Base-by-base conservation (phyloP, 1,140 invertebrate species). In the Eulimnadia texana region DNA sequence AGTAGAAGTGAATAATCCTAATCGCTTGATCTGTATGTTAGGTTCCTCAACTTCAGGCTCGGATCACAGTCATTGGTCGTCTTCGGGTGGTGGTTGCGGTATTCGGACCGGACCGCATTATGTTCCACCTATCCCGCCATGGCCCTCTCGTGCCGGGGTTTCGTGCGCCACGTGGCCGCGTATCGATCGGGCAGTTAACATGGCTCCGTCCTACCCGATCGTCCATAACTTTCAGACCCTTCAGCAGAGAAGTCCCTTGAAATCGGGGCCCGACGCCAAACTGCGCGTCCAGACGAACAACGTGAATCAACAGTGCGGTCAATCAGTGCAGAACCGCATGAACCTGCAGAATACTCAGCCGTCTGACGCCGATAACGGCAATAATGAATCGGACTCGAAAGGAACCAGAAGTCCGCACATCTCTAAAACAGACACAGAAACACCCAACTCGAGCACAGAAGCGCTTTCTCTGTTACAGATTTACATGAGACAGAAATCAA, bases 401-500 rank as follows among this genome's bases (percentile, higher is more conserved):
- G 53, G 28, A 10, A 50, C 19, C 50, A 25, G 60, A 19, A 28
- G 50, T 9, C 20, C 50, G 27, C 53, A 50, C 13, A 63, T 25
- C 10, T 54, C 58, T 10, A 59, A 25, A 50, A 47, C 49, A 16
- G 59, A 33, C 29, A 28, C 62, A 9, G 49, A 50, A 16, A 60
- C 33, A 13, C 47, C 29, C 23, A 47, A n/a, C 16, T 19, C 42
- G 11, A 62, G n/a, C 47, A 49, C 33, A 25, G 50, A 50, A 20
- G 56, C 25, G 3, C 28, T 63, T 10, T 60, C 62, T 9, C 27
- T 63, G 29, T 42, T 63, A 19, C 62, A 63, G 25, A 63, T 63
- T n/a, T 63, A 63, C 50, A 63, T 63, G 62, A 33, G 57, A n/a
- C 62, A 63, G 28, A 52, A 52, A 53, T 61, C 60, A 3, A 25